These are phyloP conservation scores for Drosophila merina DNA, from an alignment of 2,888 invertebrate species.

Conservation along the genomic window DNA sequence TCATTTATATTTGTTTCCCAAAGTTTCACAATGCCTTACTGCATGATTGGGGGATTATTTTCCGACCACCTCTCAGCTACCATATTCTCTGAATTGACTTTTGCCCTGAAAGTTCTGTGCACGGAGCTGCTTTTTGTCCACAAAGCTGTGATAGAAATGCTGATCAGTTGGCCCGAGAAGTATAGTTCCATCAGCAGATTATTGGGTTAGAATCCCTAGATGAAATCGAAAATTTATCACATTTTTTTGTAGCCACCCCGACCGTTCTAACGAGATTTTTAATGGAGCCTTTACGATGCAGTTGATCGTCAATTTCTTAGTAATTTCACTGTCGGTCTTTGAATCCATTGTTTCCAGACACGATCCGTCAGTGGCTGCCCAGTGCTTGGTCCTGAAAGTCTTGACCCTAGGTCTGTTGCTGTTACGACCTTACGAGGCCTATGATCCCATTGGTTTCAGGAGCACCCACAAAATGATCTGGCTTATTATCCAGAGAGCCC, in stretches of 20 bases:
- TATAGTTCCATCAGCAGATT: not conserved
- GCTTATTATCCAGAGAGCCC: constrained; percentile 44
- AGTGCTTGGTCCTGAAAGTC: constrained; percentile 40
- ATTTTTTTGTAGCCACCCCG: constrained; percentile 21
- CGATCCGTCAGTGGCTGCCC: constrained; percentile 38
- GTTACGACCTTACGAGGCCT: constrained; percentile 38
- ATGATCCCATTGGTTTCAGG: constrained; percentile 23
- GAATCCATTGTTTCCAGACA: constrained; percentile 28
- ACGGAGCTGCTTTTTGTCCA: not conserved
- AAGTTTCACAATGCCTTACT: not conserved
- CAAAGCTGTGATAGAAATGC: not conserved
- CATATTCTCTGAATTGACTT: constrained; percentile 36
- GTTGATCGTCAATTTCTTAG: constrained; percentile 33
- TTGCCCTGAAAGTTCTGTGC: not conserved
- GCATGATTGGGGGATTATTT: constrained; percentile 5
- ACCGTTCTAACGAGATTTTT: constrained; percentile 42
- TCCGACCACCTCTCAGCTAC: constrained; percentile 20
- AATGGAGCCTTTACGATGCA: constrained; percentile 47
- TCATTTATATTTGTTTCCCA: constrained; percentile 32
- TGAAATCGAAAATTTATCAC: too few species aligned
- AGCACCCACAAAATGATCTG: constrained; percentile 26
- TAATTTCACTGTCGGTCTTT: constrained; percentile 55
- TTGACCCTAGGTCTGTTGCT: constrained; percentile 33
- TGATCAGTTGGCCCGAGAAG: not conserved
- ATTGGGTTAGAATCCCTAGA: not conserved